phyloP scores from a whole-genome alignment of 2,797 vertebrate genomes.

The Sebastes variabilis region DNA sequence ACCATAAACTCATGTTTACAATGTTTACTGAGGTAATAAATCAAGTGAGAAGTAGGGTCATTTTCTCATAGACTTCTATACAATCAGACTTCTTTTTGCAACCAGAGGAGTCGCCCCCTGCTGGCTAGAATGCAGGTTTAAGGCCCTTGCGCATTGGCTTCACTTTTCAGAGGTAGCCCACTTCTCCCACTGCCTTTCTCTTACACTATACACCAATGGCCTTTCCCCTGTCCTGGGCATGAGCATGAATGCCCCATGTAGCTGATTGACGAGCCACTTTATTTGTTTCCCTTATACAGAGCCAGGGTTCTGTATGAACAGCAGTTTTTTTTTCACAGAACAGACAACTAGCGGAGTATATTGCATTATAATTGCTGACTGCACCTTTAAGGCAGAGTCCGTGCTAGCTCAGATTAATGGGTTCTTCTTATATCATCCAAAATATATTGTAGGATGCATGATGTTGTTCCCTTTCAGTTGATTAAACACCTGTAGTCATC shows the following conservation, averaged over 20 bases:
- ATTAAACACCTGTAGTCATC: constrained; percentile 7
- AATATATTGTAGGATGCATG: not conserved
- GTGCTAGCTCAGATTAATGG: not conserved
- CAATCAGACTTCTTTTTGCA: no score
- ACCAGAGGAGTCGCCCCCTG: no score
- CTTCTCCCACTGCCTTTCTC: not conserved
- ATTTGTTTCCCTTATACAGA: not conserved
- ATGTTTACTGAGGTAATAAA: no score
- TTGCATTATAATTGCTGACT: not conserved
- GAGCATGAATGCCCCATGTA: not conserved
- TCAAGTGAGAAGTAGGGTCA: no score
- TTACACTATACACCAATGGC: not conserved
- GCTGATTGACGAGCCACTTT: not conserved
- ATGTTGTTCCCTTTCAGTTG: not conserved
- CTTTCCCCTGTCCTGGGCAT: not conserved
- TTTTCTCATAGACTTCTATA: no score
- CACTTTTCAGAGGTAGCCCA: no score
- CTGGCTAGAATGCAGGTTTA: no score
- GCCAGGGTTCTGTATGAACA: not conserved
- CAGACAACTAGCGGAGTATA: not conserved
- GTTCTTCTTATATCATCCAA: not conserved
- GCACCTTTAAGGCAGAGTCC: not conserved
- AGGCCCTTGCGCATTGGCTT: no score
- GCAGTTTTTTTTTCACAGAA: not conserved
- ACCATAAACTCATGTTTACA: no score